Evolutionary conservation across 35 echinoderm and acorn worm species (phyloP), one percentile per base, ranked within the genome.

Genomic region (Stichopus chloronotus): DNA sequence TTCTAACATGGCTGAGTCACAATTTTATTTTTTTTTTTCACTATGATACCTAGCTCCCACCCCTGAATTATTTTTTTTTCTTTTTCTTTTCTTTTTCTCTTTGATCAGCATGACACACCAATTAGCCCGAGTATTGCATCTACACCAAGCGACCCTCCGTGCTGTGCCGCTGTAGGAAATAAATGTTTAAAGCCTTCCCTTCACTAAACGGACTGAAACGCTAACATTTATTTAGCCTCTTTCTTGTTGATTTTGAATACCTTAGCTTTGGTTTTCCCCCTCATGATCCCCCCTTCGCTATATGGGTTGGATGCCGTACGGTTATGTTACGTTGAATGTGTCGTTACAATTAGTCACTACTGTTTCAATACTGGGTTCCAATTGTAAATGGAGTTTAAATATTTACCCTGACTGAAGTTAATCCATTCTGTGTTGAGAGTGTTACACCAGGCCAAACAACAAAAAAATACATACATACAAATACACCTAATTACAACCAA

Each of bases 351-450:
- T 74, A 74, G 69, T 74, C 69, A 74, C 69, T 74, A n/a, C 17
- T n/a, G 6, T 19, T n/a, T 21, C 69, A 14, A 74, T 74, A 74
- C 69, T 6, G 22, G 19, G 69, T 74, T 74, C 6, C 19, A 74
- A 74, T 19, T 74, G n/a, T 74, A 74, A 74, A 74, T 74, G 69
- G 69, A 74, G 69, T 74, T 74, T 74, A 74, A 74, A 74, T 74
- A 74, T 74, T 74, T 74, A 21, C 69, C 19, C 19, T 74, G 22
- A 74, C 19, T 20, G 19, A 74, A 74, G 13, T 74, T 74, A 74
- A 74, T 74, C 69, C 69, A 74, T 74, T n/a, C 69, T 74, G 7
- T 74, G 69, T 14, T 20, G 6, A 19, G 22, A 19, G 2, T 14
- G 61, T 19, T 65, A 65, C 19, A 65, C 19, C 8, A 74, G 17